These are phyloP conservation scores for Pteronura brasiliensis DNA, from an alignment of 2,113 vertebrate species.

Conservation along the genomic window DNA sequence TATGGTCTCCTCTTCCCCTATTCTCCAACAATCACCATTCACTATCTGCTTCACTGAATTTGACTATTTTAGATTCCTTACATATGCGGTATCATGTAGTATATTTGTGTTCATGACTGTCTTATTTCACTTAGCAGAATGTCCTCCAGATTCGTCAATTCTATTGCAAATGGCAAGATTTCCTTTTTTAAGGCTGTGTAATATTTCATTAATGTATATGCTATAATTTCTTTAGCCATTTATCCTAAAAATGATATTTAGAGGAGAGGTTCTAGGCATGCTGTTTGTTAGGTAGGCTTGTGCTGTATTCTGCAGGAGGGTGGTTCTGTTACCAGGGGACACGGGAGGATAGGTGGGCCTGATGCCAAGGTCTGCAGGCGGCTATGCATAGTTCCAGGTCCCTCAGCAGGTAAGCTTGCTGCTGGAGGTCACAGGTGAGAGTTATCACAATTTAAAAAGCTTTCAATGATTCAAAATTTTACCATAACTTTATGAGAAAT, in stretches of 20 bases:
- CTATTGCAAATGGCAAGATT: not conserved
- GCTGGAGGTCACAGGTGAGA: not conserved
- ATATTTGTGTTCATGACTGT: not conserved
- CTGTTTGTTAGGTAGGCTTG: not conserved
- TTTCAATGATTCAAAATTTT: not conserved
- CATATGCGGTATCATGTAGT: not conserved
- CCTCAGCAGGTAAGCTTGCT: not conserved
- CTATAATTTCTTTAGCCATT: not conserved
- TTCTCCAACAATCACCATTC: not conserved
- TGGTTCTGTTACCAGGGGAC: not conserved
- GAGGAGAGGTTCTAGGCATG: not conserved
- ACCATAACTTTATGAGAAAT: not conserved
- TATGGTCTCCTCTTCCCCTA: not conserved
- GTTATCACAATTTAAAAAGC: not conserved
- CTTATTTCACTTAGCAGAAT: not conserved
- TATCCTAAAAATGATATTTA: not conserved
- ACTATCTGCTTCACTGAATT: not conserved
- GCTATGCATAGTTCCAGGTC: not conserved
- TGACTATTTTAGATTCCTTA: not conserved
- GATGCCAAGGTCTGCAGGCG: not conserved
- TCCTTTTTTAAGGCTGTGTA: not conserved
- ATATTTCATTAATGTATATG: not conserved
- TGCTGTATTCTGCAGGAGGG: not conserved
- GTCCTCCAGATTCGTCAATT: not conserved
- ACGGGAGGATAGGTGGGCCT: not conserved